Conservation (phyloP, 2,888 invertebrate genomes). For the Nemotelus pantherinus region DNA sequence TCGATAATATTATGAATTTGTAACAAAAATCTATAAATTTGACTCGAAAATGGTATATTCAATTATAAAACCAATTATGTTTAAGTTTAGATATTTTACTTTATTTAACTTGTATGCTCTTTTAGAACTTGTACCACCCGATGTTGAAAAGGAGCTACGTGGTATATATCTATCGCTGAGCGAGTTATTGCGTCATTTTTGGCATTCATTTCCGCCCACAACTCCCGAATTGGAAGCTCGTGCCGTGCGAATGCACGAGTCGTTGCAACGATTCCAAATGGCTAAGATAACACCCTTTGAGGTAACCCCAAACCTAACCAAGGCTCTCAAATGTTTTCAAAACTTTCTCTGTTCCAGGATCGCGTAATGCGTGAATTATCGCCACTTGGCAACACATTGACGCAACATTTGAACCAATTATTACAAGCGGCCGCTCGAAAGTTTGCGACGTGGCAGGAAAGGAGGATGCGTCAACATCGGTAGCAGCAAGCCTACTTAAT, state of each 20-base stretch:
- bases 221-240: slow-evolving; percentile 79
- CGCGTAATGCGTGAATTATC: slow-evolving; percentile 83
- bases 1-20: too few species aligned
- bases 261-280: slow-evolving; percentile 86
- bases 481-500: slow-evolving; percentile 55
- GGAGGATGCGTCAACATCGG: slow-evolving; percentile 69
- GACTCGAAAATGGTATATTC: not conserved
- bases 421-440: slow-evolving; percentile 86
- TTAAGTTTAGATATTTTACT: not conserved
- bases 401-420: slow-evolving; percentile 87
- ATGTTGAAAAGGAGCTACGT: slow-evolving; percentile 84
- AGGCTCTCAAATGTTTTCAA: slow-evolving; percentile 16
- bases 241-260: slow-evolving; percentile 88
- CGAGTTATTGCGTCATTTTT: slow-evolving; percentile 93
- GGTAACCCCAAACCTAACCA: slow-evolving; percentile 64
- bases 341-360: slow-evolving; percentile 68
- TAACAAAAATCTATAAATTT: too few species aligned
- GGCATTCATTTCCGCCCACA: slow-evolving; percentile 90
- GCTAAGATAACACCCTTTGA: slow-evolving; percentile 88
- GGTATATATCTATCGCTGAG: slow-evolving; percentile 86
- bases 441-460: slow-evolving; percentile 86
- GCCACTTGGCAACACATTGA: slow-evolving; percentile 81
- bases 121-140: slow-evolving; percentile 83
- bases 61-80: not conserved
- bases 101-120: slow-evolving; percentile 49